These are phyloP conservation scores for Dione juno DNA, from an alignment of 2,888 invertebrate genomes.

Conservation along the genomic window DNA sequence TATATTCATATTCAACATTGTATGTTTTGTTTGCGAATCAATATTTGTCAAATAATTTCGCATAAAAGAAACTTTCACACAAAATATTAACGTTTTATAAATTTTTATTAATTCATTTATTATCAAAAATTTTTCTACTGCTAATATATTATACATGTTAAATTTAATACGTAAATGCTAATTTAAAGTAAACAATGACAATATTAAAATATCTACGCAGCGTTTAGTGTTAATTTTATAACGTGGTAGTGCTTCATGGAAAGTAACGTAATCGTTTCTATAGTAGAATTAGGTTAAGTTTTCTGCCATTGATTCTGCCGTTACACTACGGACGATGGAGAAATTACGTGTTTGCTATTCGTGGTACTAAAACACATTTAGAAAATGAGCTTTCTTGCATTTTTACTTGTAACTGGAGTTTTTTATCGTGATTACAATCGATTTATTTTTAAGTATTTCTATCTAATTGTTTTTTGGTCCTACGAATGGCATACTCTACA, in stretches of 20 bases:
- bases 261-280: constrained; percentile 64
- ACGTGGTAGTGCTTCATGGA: constrained; percentile 75
- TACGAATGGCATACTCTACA: constrained; percentile 42
- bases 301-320: constrained; percentile 61
- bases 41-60: constrained; percentile 26
- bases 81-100: constrained; percentile 37
- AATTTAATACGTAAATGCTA: constrained; percentile 73
- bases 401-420: constrained; percentile 1
- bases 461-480: constrained; percentile 7
- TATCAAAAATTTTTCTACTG: constrained; percentile 42
- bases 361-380: constrained; percentile 17
- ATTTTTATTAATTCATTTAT: constrained; percentile 40
- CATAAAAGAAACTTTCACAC: constrained; percentile 30
- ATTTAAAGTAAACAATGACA: constrained; percentile 78
- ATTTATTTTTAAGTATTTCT: background rate
- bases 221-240: constrained; percentile 75
- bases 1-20: constrained; percentile 31
- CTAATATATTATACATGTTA: constrained; percentile 75
- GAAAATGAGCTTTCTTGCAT: constrained; percentile 18
- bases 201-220: constrained; percentile 80
- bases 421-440: background rate
- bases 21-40: constrained; percentile 29
- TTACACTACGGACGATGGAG: constrained; percentile 48
- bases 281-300: constrained; percentile 61
- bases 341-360: constrained; percentile 43